Percentiles rank a stretch among this genome's conserved stretches.
These are phyloP conservation scores for Musca domestica DNA, from an alignment of 1,140 invertebrate species.

Conservation along the genomic window DNA sequence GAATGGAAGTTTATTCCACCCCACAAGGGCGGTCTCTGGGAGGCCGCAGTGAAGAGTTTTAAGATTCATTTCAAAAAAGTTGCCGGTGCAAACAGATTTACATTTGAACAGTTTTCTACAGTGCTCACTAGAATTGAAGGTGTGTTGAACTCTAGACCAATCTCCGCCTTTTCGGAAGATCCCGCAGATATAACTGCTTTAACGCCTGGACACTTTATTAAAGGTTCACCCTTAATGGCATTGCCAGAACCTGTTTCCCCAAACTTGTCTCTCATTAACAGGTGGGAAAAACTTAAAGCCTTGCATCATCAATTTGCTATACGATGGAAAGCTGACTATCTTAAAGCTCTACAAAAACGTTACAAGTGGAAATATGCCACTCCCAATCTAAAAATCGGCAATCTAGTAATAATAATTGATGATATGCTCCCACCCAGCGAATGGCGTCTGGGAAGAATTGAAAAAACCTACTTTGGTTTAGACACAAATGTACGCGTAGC, in stretches of 20 bases:
- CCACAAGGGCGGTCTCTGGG: slow-evolving; percentile 5
- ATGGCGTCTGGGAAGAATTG: not conserved
- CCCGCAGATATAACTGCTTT: not conserved
- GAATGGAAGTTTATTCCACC: slow-evolving; percentile 22
- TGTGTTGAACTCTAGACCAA: not conserved
- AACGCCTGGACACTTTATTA: not conserved
- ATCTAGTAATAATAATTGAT: not conserved
- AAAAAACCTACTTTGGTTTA: not conserved
- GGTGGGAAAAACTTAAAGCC: not conserved
- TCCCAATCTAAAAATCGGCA: too few relatives aligned
- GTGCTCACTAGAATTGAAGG: not conserved
- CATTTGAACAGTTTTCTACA: not conserved
- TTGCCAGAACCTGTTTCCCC: not conserved
- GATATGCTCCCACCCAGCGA: not conserved
- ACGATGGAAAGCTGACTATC: too few relatives aligned
- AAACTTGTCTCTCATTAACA: not conserved
- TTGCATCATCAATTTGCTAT: slow-evolving; percentile 2
- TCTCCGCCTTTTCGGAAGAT: not conserved
- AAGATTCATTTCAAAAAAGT: not conserved
- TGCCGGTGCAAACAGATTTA: not conserved
- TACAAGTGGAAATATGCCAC: too few relatives aligned
- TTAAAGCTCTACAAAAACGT: too few relatives aligned
- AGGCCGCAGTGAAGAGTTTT: too few relatives aligned
- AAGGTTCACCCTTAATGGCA: not conserved
- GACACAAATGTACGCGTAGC: not conserved